These are phyloP conservation scores for Ceyx erithaca DNA, from an alignment of 2,797 vertebrate species.

Conservation along the genomic window DNA sequence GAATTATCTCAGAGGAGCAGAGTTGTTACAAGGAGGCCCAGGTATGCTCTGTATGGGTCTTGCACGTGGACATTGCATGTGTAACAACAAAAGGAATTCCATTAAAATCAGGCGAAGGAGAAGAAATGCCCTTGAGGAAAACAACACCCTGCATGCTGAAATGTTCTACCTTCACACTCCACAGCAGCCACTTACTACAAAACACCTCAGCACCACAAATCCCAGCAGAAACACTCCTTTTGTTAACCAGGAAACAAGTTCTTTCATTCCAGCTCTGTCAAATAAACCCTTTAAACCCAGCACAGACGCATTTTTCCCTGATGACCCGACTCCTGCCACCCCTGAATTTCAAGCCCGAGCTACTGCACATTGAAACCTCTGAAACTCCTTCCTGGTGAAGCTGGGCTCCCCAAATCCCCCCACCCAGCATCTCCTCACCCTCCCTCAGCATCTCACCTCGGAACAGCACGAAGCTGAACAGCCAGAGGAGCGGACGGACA, in stretches of 20 bases:
- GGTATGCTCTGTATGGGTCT: background rate
- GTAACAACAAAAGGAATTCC: background rate
- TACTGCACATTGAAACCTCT: accelerated
- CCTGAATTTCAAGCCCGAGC: background rate
- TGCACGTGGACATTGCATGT: background rate
- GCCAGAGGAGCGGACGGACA: constrained; percentile 24
- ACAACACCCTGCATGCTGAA: background rate
- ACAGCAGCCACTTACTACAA: background rate
- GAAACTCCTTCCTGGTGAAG: accelerated
- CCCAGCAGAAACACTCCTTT: background rate
- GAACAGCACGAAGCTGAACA: constrained; percentile 62
- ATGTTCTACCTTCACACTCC: background rate
- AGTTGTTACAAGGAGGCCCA: background rate
- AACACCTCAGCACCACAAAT: accelerated
- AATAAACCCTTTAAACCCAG: background rate
- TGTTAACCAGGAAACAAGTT: background rate
- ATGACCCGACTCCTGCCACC: background rate
- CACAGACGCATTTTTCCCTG: accelerated
- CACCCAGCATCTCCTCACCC: accelerated
- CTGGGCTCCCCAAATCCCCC: background rate
- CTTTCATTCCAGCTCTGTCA: accelerated
- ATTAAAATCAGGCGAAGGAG: background rate
- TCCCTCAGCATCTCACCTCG: constrained; percentile 66
- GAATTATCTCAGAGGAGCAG: background rate
- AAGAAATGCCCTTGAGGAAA: background rate